Evolutionary conservation across 2,888 invertebrate genomes (phyloP), one percentile per base, ranked within the genome.

Genomic region (Leptinotarsa tumamoca): DNA sequence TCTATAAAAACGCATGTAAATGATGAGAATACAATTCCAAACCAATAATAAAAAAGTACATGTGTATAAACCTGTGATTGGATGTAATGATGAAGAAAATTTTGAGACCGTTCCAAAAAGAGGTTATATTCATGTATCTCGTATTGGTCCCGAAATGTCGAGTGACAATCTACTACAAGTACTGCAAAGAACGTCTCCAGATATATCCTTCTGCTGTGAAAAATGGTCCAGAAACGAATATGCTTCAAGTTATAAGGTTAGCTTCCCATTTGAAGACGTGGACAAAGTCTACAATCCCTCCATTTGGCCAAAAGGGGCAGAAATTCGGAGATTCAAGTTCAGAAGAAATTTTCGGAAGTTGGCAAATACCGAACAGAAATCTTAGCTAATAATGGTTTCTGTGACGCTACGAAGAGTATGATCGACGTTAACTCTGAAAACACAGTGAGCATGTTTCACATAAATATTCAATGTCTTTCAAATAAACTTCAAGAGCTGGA

Each of bases 381-480:
- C 21, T 43, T 68, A 68, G 18, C 43, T 7, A 18, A 68, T 17
- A 49, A 21, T 49, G 10, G n/a, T 68, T 18, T 49, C 17, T 1
- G 13, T 49, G 18, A 49, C 7, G 5, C 15, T 50, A 13, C 17
- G 14, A 21, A 13, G 17, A 17, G 13, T 49, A 33, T 7, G 5
- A 33, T 33, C 33, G 50, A 51, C 10, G 13, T 43, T 15, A 68
- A 68, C 50, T 18, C 67, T n/a, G 18, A 49, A 14, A 50, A 51
- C 14, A 49, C 63, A 61, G 63, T 71, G 63, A 71, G 66, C 63
- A 66, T 71, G 71, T 61, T 71, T 27, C 63, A 66, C 63, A 50
- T 71, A 71, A 68, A 66, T 50, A 71, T 27, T 21, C 63, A 63
- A 43, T 71, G 71, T 50, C 18, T 71, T 33, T 71, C 71, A 50